Conservation (phyloP, 2,888 invertebrate genomes). For the Rhingia rostrata region DNA sequence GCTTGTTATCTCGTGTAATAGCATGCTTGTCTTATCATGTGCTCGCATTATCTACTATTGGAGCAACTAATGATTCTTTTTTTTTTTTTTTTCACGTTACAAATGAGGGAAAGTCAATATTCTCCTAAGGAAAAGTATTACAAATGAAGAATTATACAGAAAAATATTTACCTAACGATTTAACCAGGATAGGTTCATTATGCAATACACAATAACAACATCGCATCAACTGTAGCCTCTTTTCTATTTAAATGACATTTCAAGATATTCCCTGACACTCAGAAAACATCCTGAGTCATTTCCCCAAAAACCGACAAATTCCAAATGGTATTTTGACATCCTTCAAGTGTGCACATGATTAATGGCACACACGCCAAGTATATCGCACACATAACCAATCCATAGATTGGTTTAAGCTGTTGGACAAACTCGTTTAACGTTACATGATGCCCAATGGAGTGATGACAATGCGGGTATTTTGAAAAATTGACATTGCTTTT, state of each 20-base stretch:
- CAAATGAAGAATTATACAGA: too few species aligned
- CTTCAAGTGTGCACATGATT: constrained; percentile 52
- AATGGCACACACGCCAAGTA: constrained; percentile 44
- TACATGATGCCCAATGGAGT: constrained; percentile 41
- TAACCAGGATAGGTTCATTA: too few species aligned
- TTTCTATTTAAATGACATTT: constrained; percentile 9
- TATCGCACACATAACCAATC: constrained; percentile 3
- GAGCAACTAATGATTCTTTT: too few species aligned
- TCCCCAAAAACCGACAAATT: constrained; percentile 16
- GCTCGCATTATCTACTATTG: too few species aligned
- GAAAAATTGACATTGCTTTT: constrained; percentile 36
- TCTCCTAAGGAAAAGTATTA: too few species aligned
- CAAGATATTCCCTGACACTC: constrained; percentile 32
- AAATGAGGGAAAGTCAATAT: too few species aligned
- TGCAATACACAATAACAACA: too few species aligned
- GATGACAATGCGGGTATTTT: constrained; percentile 27
- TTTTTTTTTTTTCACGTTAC: too few species aligned
- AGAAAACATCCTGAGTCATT: constrained; percentile 24
- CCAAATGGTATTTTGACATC: constrained; percentile 60
- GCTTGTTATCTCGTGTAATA: too few species aligned
- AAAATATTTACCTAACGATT: too few species aligned
- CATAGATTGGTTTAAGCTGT: not conserved
- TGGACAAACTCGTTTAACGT: constrained; percentile 37
- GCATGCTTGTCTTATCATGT: too few species aligned
- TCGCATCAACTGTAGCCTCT: too few species aligned